A percentile compares a stretch with the other conserved stretches of the same genome.
Conservation (phyloP, 2,888 invertebrate species). For the Aphrophora alni region DNA sequence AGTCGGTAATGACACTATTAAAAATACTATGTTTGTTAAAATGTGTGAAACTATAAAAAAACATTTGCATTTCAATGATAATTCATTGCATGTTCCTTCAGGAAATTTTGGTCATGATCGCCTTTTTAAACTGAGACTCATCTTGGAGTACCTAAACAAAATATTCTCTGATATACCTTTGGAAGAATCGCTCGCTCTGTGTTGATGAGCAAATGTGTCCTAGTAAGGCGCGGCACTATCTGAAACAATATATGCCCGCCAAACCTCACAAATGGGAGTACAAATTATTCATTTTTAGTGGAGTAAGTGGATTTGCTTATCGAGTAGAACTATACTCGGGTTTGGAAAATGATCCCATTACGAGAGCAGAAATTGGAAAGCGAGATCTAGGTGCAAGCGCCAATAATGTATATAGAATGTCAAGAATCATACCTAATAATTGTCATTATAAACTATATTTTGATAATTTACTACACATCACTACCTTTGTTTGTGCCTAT, state of each 20-base stretch:
- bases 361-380: conserved; percentile 19
- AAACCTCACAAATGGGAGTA: conserved; percentile 55
- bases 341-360: conserved; percentile 32
- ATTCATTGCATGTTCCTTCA: conserved; percentile 33
- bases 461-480: conserved; percentile 42
- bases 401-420: conserved; percentile 40
- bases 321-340: conserved; percentile 44
- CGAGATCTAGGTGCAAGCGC: conserved; percentile 40
- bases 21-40: conserved; percentile 48
- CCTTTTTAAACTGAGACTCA: conserved; percentile 46
- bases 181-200: conserved; percentile 46
- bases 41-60: conserved; percentile 48
- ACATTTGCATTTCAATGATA: conserved; percentile 51
- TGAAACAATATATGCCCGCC: conserved; percentile 54
- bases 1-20: conserved; percentile 45
- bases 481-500: neutral
- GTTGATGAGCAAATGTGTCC: conserved; percentile 52
- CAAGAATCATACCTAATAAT: conserved; percentile 33
- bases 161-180: conserved; percentile 44
- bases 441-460: conserved; percentile 37
- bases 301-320: conserved; percentile 38
- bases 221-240: conserved; percentile 44
- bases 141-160: conserved; percentile 43
- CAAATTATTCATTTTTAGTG: conserved; percentile 43
- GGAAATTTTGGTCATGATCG: conserved; percentile 43